phyloP scores from a whole-genome alignment of 2,113 vertebrate genomes.

The Suncus etruscus region DNA sequence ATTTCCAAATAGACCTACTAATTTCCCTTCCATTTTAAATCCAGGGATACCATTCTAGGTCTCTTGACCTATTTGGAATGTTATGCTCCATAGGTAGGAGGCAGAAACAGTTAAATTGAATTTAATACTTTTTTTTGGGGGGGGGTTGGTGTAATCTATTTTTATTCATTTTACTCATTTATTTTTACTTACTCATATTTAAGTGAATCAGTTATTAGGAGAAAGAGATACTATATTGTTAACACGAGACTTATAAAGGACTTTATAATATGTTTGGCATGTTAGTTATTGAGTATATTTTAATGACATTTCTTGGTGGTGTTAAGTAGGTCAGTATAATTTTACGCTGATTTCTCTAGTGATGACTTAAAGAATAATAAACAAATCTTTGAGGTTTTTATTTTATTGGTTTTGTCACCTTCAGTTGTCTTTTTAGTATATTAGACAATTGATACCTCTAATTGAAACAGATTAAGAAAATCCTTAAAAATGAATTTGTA shows the following conservation, averaged over 20 bases:
- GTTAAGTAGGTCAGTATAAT: background rate
- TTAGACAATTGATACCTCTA: constrained; percentile 1
- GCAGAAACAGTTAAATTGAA: background rate
- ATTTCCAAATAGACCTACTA: background rate
- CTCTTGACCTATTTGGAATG: constrained; percentile 11
- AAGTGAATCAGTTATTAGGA: constrained; percentile 44
- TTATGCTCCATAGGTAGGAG: background rate
- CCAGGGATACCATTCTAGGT: background rate
- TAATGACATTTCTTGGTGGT: constrained; percentile 6
- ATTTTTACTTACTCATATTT: constrained; percentile 46
- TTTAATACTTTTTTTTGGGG: constrained; percentile 29
- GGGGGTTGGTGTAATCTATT: background rate
- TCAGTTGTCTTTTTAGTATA: constrained; percentile 50
- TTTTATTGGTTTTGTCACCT: constrained; percentile 43
- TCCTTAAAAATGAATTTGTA: constrained; percentile 51
- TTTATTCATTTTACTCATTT: no score
- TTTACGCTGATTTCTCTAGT: constrained; percentile 12
- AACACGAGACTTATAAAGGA: background rate
- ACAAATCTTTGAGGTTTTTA: constrained; percentile 20
- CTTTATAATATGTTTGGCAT: constrained; percentile 9
- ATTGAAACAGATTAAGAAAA: constrained; percentile 7
- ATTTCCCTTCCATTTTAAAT: background rate
- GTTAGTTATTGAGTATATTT: constrained; percentile 13
- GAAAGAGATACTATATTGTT: constrained; percentile 5
- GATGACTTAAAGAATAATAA: constrained; percentile 30